Evolutionary conservation across 2,113 vertebrate genomes (phyloP).

Genomic region (zebrafish (Danio rerio)): GRCz12tu NC_133183.1:14253001-14253500

Average conservation of each 20-base stretch:
- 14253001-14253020: too few species aligned
- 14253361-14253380: background rate
- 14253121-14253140: background rate
- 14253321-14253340: background rate
- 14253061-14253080: background rate
- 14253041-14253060: background rate
- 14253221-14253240: background rate
- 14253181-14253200: background rate
- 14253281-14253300: slow-evolving; percentile 4
- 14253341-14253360: slow-evolving; percentile 12
- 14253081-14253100: background rate
- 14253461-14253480: background rate
- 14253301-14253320: background rate
- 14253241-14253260: slow-evolving; percentile 9
- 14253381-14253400: slow-evolving; percentile 5
- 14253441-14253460: background rate
- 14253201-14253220: background rate
- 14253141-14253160: background rate
- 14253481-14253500: too few species aligned
- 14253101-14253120: background rate
- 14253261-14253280: background rate
- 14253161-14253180: background rate
- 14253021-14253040: background rate
- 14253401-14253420: background rate
- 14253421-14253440: background rate